These are phyloP conservation scores for Potorous gilbertii DNA, from an alignment of 2,797 vertebrate species.

Conservation along the genomic window DNA sequence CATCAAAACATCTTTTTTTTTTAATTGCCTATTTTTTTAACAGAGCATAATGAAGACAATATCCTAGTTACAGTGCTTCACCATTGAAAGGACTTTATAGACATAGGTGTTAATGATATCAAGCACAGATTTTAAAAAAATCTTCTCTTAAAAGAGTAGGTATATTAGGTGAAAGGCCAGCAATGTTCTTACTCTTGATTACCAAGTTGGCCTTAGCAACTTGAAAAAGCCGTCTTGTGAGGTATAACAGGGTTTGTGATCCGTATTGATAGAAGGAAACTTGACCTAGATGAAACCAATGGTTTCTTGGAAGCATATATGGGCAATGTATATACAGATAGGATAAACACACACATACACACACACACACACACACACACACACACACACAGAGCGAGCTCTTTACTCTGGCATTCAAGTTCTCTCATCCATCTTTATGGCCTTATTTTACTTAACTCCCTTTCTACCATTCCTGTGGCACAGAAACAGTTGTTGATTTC, in stretches of 20 bases:
- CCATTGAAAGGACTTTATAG: conserved; percentile 31
- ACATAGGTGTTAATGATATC: not conserved
- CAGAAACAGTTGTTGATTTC: not conserved
- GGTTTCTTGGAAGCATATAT: not conserved
- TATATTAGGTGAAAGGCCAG: not conserved
- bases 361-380: too few species aligned
- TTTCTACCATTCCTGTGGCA: not conserved
- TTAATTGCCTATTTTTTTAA: not conserved
- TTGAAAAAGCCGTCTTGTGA: not conserved
- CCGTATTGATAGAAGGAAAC: not conserved
- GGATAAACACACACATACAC: not conserved
- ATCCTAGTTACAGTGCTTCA: not conserved
- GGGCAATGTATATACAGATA: not conserved
- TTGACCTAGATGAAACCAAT: not conserved
- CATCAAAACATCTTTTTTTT: not conserved
- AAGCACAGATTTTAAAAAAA: not conserved
- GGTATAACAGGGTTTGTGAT: not conserved
- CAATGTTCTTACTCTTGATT: not conserved
- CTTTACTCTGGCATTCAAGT: not conserved
- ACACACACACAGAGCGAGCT: too few species aligned
- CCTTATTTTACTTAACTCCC: not conserved
- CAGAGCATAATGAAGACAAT: not conserved
- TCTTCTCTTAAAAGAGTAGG: not conserved
- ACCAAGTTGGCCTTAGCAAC: not conserved
- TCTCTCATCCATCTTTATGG: not conserved